Evolutionary conservation across 2,888 invertebrate species (phyloP), one percentile per base, ranked within the genome.

Genomic region (Deroplatys truncata): DNA sequence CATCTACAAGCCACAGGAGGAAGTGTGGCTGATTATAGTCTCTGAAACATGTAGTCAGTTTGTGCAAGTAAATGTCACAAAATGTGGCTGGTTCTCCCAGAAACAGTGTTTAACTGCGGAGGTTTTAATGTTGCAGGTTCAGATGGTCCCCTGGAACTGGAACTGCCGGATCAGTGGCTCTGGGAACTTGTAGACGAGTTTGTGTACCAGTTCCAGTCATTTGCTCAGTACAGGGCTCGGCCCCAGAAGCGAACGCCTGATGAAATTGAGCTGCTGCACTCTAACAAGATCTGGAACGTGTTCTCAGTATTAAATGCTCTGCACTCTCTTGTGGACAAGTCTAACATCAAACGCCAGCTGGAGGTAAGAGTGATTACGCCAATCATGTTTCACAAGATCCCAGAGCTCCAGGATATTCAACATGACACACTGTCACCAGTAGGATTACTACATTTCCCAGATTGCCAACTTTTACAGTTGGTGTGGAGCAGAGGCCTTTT

Each of bases 171-270:
- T 94, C 97, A 99, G 92, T 99, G 99, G 99, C 94, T 99, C 56
- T 99, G 99, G 99, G 99, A 99, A 93, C 96, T 99, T 88, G 98
- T 99, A 91, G 99, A 99, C 94, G 99, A 99, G 93, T 99, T 99
- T 94, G 98, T 99, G 84, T 99, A 99, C 93, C 99, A 99, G 94
- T 97, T 99, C 94, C 98, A 98, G 94, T 97, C 98, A 90, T 97
- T 98, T 93, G 97, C 97, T 0, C 98, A 98, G 93, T 98, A 97
- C 92, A 95, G 97, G 92, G 95, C 95, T 0, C 97, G 95, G 91
- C 94, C 96, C 10, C 95, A 96, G 13, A 98, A 98, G 93, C 96
- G 98, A 93, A 96, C 96, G 8, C 95, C 96, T 16, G 97, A 97
- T 86, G 98, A 98, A 93, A 95, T 97, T 91, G 96, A 97, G 91